Base-by-base conservation (phyloP, 1,140 invertebrate species). In the Nasonia vitripennis region DNA sequence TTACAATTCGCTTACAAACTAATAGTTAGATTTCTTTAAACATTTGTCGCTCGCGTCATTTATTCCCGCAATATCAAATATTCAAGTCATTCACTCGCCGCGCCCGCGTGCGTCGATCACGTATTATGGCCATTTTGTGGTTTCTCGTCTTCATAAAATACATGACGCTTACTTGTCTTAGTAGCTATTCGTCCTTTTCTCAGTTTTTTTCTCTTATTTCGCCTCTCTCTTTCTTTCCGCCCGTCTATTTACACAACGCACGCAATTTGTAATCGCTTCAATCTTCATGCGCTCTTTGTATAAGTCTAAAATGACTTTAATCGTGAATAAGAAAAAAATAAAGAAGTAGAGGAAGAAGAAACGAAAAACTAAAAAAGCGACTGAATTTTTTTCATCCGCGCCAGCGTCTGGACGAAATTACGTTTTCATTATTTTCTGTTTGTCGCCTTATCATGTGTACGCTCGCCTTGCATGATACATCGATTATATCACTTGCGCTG, bases 71-170 rank as follows among this genome's bases (percentile, higher is more conserved):
- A 73, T 45, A 45, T 31, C 62, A 9, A 3, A 55, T 71, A 68
- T 78, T 82, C 27, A 67, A 14, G 75, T 83, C 45, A 62, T 84
- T 23, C 67, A 73, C 68, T 79, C 77, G 20, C 55, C 45, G 75
- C 75, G 77, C 77, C 83, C 27, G 67, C 83, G 45, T 84, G 77
- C 67, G 27, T 79, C 77, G 77, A 90, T 89, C 88, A 88, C 87
- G 55, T 88, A 89, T 89, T 91, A 91, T 91, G 90, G 90, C 90
- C 90, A 87, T 89, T 89, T 88, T 51, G 10, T 71, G 14, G 82
- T 78, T 37, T 81, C 55, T 74, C 20, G 37, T 23, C 67, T 55
- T 41, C 14, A 17, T 62, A 84, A 10, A 73, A 77, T 20, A 77
- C 9, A 78, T n/a, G 7, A 20, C 20, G 17, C 20, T 62, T 62